Conservation (phyloP, 2,797 vertebrate species). For the Danio aesculapii region DNA sequence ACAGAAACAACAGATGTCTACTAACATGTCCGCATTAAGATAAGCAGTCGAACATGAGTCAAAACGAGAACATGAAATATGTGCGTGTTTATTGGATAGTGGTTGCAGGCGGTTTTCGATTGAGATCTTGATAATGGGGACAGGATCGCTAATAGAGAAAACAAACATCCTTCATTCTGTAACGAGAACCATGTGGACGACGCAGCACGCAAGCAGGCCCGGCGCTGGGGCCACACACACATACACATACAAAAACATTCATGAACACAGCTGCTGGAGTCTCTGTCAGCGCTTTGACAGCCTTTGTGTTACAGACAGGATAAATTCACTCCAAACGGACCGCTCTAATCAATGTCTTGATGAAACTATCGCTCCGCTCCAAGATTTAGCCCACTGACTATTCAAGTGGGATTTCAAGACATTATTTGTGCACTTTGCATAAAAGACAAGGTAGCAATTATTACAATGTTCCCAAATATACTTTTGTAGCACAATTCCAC, state of each 20-base stretch:
- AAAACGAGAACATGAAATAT: conserved; percentile 37
- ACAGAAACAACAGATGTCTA: neutral
- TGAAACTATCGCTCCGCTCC: neutral
- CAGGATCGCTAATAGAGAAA: conserved; percentile 78
- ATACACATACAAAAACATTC: conserved; percentile 27
- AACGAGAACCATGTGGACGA: conserved; percentile 78
- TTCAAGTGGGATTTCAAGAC: neutral
- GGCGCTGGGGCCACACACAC: conserved; percentile 38
- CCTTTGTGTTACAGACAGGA: conserved; percentile 12
- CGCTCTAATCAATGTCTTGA: conserved; percentile 5
- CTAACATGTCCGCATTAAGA: conserved; percentile 4
- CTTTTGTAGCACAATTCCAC: neutral
- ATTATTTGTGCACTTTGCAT: neutral
- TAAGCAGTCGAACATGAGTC: neutral
- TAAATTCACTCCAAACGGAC: conserved; percentile 22
- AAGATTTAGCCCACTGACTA: neutral
- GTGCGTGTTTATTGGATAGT: conserved; percentile 60
- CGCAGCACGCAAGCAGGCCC: conserved; percentile 33
- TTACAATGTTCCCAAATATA: neutral
- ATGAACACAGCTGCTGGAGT: conserved; percentile 40
- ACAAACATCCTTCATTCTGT: conserved; percentile 75
- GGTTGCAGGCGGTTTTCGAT: conserved; percentile 72
- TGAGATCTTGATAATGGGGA: conserved; percentile 74
- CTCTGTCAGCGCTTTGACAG: conserved; percentile 37
- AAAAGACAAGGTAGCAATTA: neutral